Evolutionary conservation across 2,113 vertebrate species (phyloP), one percentile per base, ranked within the genome.

Genomic region (Tetraodon nigroviridis): DNA sequence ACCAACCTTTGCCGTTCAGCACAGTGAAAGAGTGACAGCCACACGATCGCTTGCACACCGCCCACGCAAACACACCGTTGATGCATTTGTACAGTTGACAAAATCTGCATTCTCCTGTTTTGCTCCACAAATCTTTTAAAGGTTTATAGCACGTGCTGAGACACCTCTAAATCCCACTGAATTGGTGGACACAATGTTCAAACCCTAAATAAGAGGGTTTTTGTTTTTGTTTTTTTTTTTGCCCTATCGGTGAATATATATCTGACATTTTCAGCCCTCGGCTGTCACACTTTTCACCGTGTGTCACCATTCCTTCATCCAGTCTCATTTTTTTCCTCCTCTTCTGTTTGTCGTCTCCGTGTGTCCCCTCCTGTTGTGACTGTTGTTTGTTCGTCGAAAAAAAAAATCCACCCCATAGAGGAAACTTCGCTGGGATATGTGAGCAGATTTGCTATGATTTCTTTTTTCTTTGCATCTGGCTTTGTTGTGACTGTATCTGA

Each of bases 391-490:
- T 87, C 85, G 73, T 84, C 64, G 42, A 82, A 90, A 87, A 90
- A 88, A 88, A 51, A 73, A 55, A 41, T 16, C 76, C 82, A 86
- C 79, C 76, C 85, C 88, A 84, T 92, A 99, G 96, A 98, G 96
- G 93, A 98, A 98, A 90, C 96, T 99, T 73, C 95, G 95, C 90
- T 98, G 96, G 96, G 95, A 99, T 95, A 94, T 99, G 96, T 99
- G 95, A 99, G 95, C 88, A 87, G 82, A 89, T 85, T 86, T 90
- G 84, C 76, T 88, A 81, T 78, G 66, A 81, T 86, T 88, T 87
- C 46, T 75, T 21, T 76, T 77, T 78, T 82, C 22, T 79, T 78
- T 83, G 79, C 82, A 68, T 84, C 82, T 86, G 80, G 80, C 81
- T 46, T 83, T 65, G 59, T 79, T 48, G 16, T 37, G 24, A 37